These are phyloP conservation scores for Conus canariensis DNA, from an alignment of 2,888 invertebrate genomes.

Conservation along the genomic window DNA sequence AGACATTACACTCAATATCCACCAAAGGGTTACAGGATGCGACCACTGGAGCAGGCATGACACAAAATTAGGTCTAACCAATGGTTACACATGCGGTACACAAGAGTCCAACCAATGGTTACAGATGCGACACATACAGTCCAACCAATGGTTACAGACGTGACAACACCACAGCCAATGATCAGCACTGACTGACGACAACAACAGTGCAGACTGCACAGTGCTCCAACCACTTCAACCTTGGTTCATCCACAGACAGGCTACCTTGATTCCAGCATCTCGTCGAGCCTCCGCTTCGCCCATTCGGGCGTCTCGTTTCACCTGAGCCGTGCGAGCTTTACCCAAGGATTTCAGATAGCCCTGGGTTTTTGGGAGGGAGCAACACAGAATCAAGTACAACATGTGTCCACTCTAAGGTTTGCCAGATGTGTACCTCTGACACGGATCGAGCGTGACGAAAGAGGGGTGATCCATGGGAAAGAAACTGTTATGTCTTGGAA, in stretches of 20 bases:
- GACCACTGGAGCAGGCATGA: too few relatives aligned
- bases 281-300: constrained; percentile 95
- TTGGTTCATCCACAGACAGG: not conserved
- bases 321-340: constrained; percentile 77
- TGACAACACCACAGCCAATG: not conserved
- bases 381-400: too few relatives aligned
- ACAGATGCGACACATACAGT: not conserved
- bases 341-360: constrained; percentile 93
- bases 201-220: not conserved
- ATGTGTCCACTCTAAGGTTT: too few relatives aligned
- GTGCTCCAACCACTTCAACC: not conserved
- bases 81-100: not conserved
- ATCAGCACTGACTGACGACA: not conserved
- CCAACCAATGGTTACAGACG: not conserved
- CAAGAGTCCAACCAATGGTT: not conserved
- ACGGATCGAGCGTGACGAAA: too few relatives aligned
- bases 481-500: too few relatives aligned
- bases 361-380: not conserved
- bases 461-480: too few relatives aligned
- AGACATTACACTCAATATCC: too few relatives aligned
- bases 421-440: too few relatives aligned
- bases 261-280: constrained; percentile 90
- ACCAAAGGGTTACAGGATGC: too few relatives aligned
- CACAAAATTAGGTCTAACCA: not conserved
- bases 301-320: constrained; percentile 91